Conservation (phyloP, 2,113 vertebrate genomes). For the Microcebus jonahi region DNA sequence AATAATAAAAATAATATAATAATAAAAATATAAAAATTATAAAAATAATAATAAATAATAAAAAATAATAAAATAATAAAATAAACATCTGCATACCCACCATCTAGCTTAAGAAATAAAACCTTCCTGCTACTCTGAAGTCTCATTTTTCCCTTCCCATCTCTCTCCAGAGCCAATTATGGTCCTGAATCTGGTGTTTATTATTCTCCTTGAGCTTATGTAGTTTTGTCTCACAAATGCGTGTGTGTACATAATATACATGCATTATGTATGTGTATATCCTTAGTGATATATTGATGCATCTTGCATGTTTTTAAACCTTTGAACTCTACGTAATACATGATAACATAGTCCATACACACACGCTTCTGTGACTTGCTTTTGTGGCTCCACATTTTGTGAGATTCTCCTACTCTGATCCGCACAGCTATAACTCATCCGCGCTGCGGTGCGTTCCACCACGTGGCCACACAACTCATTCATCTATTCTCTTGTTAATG, state of each 20-base stretch:
- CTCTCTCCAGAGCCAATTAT: not conserved
- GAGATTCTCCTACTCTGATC: accelerated
- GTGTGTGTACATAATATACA: not conserved
- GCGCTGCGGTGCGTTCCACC: not conserved
- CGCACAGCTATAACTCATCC: not conserved
- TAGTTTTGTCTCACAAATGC: not conserved
- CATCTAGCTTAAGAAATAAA: not conserved
- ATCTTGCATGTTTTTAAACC: not conserved
- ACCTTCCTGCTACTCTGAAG: not conserved
- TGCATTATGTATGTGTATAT: not conserved
- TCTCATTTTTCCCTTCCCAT: accelerated
- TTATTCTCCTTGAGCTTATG: not conserved
- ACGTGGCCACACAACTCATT: not conserved
- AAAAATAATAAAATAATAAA: not conserved
- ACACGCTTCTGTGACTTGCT: not conserved
- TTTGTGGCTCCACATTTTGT: not conserved
- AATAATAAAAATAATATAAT: too few species aligned
- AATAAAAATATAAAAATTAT: too few species aligned
- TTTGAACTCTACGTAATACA: not conserved
- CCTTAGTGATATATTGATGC: not conserved
- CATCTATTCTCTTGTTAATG: not conserved
- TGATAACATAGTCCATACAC: too few species aligned
- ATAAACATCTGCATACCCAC: not conserved
- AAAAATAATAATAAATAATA: too few species aligned
- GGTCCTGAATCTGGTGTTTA: not conserved